These are phyloP conservation scores for Allolobophora icterica DNA, from an alignment of 2,888 invertebrate genomes.

Conservation along the genomic window DNA sequence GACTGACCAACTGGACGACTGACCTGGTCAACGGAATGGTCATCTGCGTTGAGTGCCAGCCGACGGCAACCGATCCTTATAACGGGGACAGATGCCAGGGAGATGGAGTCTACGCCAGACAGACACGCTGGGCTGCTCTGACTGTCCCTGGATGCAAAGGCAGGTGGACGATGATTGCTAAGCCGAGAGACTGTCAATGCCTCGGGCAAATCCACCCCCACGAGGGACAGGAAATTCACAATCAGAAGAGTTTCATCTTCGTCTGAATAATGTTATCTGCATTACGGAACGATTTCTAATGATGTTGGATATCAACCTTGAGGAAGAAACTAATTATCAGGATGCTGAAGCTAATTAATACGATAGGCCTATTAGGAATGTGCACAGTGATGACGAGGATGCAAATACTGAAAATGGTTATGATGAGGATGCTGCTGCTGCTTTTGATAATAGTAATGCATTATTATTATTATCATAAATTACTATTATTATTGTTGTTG, in stretches of 20 bases:
- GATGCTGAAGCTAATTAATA: not conserved
- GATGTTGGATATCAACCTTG: not conserved
- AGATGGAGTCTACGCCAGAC: not conserved
- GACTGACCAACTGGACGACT: not conserved
- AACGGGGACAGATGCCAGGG: not conserved
- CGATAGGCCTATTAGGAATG: not conserved
- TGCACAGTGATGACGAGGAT: not conserved
- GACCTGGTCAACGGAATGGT: not conserved
- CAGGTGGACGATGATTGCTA: not conserved
- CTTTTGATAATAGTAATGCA: too few relatives aligned
- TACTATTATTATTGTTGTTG: too few relatives aligned
- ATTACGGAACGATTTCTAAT: too few relatives aligned
- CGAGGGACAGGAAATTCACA: not conserved
- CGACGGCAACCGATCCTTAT: not conserved
- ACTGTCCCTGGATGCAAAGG: not conserved
- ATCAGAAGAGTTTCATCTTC: not conserved
- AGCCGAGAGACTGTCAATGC: not conserved
- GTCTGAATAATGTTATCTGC: not conserved
- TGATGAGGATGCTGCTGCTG: not conserved
- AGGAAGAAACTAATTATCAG: not conserved
- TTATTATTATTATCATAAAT: too few relatives aligned
- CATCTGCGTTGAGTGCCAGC: conserved; percentile 24
- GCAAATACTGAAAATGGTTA: not conserved
- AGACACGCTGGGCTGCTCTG: not conserved
- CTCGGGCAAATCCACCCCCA: not conserved